Evolutionary conservation across 2,888 invertebrate species (phyloP).

Genomic region (Ichneumoninae sp.): DNA sequence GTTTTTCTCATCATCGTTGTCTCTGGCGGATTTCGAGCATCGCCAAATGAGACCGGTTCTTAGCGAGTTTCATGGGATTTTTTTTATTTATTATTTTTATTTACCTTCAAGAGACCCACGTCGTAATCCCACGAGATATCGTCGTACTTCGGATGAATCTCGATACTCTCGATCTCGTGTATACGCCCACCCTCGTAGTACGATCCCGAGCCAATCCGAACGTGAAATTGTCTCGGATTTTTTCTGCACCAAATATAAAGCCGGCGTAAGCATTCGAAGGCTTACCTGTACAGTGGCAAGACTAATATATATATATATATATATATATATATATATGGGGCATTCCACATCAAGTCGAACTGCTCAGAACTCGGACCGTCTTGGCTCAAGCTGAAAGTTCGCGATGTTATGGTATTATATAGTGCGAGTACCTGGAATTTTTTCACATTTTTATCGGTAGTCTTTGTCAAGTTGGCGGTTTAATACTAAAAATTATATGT

Average conservation of each 20-base stretch:
- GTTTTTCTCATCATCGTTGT: conserved; percentile 46
- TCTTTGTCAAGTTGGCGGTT: too few relatives aligned
- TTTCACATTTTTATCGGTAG: too few relatives aligned
- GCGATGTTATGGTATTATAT: too few relatives aligned
- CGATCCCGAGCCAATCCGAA: conserved; percentile 71
- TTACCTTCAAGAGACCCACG: conserved; percentile 74
- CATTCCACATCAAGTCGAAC: too few relatives aligned
- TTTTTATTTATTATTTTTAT: conserved; percentile 19
- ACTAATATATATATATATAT: too few relatives aligned
- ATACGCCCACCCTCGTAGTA: conserved; percentile 72
- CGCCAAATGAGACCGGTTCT: background rate
- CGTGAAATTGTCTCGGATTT: conserved; percentile 67
- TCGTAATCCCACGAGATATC: conserved; percentile 73
- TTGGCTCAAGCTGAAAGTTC: too few relatives aligned
- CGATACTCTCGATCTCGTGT: conserved; percentile 69
- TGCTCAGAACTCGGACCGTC: too few relatives aligned
- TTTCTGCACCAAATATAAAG: conserved; percentile 64
- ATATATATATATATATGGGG: background rate
- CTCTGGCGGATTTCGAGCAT: background rate
- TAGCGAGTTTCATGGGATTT: background rate
- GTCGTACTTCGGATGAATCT: conserved; percentile 73
- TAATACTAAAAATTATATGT: too few relatives aligned
- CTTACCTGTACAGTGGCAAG: too few relatives aligned
- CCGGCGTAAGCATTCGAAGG: conserved; percentile 26
- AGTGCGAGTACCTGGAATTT: too few relatives aligned